Percentiles rank a stretch among this genome's conserved stretches.
phyloP scores from a whole-genome alignment of 2,888 invertebrate species.

The Leptarthrus brevirostris region DNA sequence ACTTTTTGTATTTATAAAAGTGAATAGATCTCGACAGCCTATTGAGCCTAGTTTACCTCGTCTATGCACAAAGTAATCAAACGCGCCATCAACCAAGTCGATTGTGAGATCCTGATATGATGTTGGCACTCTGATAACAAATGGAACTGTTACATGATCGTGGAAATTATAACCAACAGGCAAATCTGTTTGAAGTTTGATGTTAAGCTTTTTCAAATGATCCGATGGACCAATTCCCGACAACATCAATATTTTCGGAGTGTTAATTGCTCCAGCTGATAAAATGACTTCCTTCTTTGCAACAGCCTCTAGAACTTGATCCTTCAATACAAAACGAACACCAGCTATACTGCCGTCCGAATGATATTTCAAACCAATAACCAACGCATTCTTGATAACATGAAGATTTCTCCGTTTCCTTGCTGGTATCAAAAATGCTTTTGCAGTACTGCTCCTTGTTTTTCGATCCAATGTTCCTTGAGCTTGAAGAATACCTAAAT shows the following conservation, averaged over 20 bases:
- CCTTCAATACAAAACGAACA: constrained; percentile 78
- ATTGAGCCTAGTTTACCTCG: constrained; percentile 66
- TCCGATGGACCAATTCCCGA: constrained; percentile 80
- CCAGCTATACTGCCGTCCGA: constrained; percentile 68
- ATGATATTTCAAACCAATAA: constrained; percentile 68
- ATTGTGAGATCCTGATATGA: constrained; percentile 24
- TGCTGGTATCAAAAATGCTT: constrained; percentile 70
- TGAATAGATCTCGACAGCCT: constrained; percentile 68
- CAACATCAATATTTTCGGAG: constrained; percentile 86
- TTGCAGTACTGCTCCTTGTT: constrained; percentile 68
- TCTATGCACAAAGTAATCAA: constrained; percentile 66
- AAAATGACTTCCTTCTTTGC: constrained; percentile 79
- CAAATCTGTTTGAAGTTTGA: constrained; percentile 72
- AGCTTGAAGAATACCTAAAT: constrained; percentile 70
- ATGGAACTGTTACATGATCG: constrained; percentile 79
- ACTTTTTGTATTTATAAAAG: constrained; percentile 67
- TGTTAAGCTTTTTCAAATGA: constrained; percentile 72
- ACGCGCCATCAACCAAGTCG: constrained; percentile 23
- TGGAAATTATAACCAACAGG: constrained; percentile 73
- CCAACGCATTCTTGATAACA: constrained; percentile 68
- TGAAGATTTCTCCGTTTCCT: constrained; percentile 63
- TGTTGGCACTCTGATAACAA: constrained; percentile 74
- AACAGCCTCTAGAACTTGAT: constrained; percentile 72
- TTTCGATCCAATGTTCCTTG: constrained; percentile 71
- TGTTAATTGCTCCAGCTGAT: constrained; percentile 87